phyloP scores from a whole-genome alignment of 2,888 invertebrate species.

The Drosophila maculinotata region DNA sequence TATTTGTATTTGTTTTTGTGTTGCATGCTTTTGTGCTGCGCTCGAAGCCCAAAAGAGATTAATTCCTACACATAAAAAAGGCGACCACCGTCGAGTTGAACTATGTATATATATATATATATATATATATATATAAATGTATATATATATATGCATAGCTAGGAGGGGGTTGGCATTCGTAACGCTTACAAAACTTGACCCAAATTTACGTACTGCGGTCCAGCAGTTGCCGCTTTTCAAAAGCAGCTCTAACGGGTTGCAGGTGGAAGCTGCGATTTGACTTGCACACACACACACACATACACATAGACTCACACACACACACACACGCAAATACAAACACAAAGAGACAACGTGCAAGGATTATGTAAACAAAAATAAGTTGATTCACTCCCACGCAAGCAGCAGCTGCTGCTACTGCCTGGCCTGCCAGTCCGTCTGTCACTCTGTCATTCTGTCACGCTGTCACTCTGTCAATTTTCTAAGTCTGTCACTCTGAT shows the following conservation, averaged over 20 bases:
- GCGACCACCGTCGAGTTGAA: conserved; percentile 16
- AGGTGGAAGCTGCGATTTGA: conserved; percentile 54
- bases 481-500: conserved; percentile 47
- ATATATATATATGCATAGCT: conserved; percentile 1
- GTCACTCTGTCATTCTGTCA: conserved; percentile 10
- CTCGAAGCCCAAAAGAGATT: conserved; percentile 32
- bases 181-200: conserved; percentile 74
- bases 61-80: conserved; percentile 23
- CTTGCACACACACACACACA: conserved; percentile 28
- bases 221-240: conserved; percentile 65
- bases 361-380: conserved; percentile 81
- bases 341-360: conserved; percentile 67
- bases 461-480: conserved; percentile 35
- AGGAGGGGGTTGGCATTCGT: conserved; percentile 30
- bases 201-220: conserved; percentile 77
- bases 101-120: conserved; percentile 16
- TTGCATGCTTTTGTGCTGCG: conserved; percentile 67
- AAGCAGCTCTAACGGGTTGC: conserved; percentile 44
- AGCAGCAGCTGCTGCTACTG: conserved; percentile 26
- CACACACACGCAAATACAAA: conserved; percentile 10
- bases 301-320: conserved; percentile 13
- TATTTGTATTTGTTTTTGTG: conserved; percentile 16
- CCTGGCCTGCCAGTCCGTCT: conserved; percentile 2
- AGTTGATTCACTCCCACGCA: conserved; percentile 58
- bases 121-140: neutral